Evolutionary conservation across 2,888 invertebrate genomes (phyloP).

Genomic region (Helleia helle): DNA sequence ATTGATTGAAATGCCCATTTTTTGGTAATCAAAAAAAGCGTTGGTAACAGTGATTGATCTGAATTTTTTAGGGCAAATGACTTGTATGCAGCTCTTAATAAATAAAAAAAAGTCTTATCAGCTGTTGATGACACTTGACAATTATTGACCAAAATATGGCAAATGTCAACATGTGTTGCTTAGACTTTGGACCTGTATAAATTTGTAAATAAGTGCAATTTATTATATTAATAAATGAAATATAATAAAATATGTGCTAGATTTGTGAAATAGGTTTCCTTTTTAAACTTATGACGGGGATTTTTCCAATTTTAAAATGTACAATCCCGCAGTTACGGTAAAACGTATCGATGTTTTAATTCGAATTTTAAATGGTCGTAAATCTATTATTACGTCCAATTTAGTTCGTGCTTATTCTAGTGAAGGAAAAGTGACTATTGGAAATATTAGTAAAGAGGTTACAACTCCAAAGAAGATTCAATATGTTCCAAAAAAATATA

Average conservation of each 20-base stretch:
- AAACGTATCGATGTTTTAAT: conserved; percentile 65
- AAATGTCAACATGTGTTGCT: conserved; percentile 15
- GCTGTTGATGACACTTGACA: conserved; percentile 8
- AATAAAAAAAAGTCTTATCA: too few relatives aligned
- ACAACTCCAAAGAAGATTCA: conserved; percentile 78
- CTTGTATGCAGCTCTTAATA: too few relatives aligned
- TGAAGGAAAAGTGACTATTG: conserved; percentile 79
- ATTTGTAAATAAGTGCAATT: conserved; percentile 25
- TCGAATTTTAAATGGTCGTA: conserved; percentile 57
- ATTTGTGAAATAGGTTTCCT: background rate
- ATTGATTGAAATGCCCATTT: too few relatives aligned
- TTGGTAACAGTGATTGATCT: too few relatives aligned
- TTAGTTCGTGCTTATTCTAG: conserved; percentile 56
- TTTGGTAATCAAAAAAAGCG: too few relatives aligned
- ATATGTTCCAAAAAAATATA: conserved; percentile 88
- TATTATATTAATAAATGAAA: conserved; percentile 24
- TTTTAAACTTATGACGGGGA: background rate
- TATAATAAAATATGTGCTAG: conserved; percentile 16
- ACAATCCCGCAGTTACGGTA: conserved; percentile 53
- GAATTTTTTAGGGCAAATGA: too few relatives aligned
- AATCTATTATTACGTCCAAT: conserved; percentile 48
- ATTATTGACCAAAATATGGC: background rate
- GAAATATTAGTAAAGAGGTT: conserved; percentile 79
- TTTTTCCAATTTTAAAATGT: conserved; percentile 32
- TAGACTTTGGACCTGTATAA: conserved; percentile 58